phyloP scores from a whole-genome alignment of 2,888 invertebrate species.

The Tetropium fuscum region DNA sequence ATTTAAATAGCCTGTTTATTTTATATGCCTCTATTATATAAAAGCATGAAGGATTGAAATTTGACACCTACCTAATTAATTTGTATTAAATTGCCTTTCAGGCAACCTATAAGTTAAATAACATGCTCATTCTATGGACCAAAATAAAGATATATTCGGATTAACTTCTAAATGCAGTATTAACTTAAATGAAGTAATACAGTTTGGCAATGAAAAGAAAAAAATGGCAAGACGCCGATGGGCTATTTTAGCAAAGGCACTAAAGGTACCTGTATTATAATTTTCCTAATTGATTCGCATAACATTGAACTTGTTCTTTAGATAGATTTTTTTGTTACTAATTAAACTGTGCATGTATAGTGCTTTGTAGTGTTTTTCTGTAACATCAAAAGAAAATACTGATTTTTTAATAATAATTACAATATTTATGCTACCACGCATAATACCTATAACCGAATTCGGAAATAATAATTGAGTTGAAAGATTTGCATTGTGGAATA shows the following conservation, averaged over 20 bases:
- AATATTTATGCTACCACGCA: too few species aligned
- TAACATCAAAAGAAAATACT: slow-evolving; percentile 29
- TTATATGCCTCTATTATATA: slow-evolving; percentile 31
- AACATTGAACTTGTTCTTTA: slow-evolving; percentile 28
- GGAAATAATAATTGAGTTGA: too few species aligned
- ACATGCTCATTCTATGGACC: slow-evolving; percentile 63
- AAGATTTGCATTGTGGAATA: too few species aligned
- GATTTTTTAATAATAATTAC: too few species aligned
- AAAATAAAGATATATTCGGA: slow-evolving; percentile 60
- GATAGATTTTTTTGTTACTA: slow-evolving; percentile 21
- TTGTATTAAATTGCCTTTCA: slow-evolving; percentile 52
- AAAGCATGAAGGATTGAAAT: slow-evolving; percentile 59
- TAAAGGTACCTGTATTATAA: slow-evolving; percentile 65
- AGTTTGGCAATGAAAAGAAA: slow-evolving; percentile 63
- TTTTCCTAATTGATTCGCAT: slow-evolving; percentile 55
- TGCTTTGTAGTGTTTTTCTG: slow-evolving; percentile 10
- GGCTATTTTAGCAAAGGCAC: slow-evolving; percentile 77
- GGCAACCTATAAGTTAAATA: slow-evolving; percentile 45
- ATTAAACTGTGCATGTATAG: slow-evolving; percentile 32
- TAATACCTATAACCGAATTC: too few species aligned
- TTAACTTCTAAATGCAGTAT: slow-evolving; percentile 58
- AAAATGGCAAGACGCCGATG: slow-evolving; percentile 76
- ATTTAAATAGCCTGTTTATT: slow-evolving; percentile 36
- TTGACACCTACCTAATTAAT: slow-evolving; percentile 51
- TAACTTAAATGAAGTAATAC: slow-evolving; percentile 60